Evolutionary conservation across 1,140 invertebrate genomes (phyloP).

Genomic region (Pogonomyrmex californicus): DNA sequence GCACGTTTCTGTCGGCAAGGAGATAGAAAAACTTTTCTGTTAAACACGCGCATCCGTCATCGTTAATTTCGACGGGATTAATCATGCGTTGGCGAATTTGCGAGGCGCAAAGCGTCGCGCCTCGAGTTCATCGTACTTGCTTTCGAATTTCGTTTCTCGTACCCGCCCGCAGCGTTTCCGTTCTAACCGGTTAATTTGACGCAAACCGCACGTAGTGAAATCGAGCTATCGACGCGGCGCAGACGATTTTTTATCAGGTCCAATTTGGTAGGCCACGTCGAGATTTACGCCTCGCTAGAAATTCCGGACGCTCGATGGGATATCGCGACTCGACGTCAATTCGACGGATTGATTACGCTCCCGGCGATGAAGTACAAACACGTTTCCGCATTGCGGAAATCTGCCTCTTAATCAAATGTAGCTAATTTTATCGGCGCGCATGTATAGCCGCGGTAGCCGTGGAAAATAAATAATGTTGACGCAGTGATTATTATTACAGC

Average conservation of each 20-base stretch:
- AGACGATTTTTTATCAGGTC: conserved; percentile 52
- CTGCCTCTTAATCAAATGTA: conserved; percentile 30
- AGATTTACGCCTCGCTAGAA: conserved; percentile 1
- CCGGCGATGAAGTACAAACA: background rate
- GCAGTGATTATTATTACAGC: conserved; percentile 10
- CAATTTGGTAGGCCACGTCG: background rate
- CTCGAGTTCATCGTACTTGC: conserved; percentile 53
- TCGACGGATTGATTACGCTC: conserved; percentile 28
- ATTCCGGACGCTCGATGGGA: background rate
- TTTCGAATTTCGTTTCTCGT: conserved; percentile 73
- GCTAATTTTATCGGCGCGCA: conserved; percentile 19
- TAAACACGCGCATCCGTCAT: background rate
- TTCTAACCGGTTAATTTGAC: conserved; percentile 75
- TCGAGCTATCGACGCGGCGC: conserved; percentile 38
- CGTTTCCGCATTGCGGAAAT: conserved; percentile 32
- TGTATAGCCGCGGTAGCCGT: background rate
- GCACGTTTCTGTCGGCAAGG: background rate
- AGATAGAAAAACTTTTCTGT: background rate
- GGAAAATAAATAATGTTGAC: conserved; percentile 25
- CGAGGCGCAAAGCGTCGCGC: conserved; percentile 29
- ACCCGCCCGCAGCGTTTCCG: conserved; percentile 72
- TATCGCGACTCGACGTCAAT: conserved; percentile 18
- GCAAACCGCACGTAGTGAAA: conserved; percentile 68
- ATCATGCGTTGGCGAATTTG: conserved; percentile 35
- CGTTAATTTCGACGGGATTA: conserved; percentile 53